Evolutionary conservation across 2,113 vertebrate genomes (phyloP).

Genomic region (Theropithecus gelada): DNA sequence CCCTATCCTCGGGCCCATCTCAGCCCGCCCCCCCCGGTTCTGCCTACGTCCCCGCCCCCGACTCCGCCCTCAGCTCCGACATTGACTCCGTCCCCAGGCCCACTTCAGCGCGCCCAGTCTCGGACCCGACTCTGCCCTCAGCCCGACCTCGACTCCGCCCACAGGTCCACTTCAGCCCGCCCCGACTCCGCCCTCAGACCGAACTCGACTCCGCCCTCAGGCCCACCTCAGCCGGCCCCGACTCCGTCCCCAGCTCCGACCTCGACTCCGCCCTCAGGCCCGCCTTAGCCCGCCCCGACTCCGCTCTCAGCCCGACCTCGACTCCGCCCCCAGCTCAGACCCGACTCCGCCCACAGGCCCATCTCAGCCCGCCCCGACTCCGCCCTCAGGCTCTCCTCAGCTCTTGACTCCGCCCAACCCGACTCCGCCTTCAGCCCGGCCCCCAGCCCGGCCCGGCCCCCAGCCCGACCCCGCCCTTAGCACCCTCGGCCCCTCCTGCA

Average conservation of each 20-base stretch:
- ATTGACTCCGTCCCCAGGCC: background rate
- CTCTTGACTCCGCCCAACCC: too few relatives aligned
- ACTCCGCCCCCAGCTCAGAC: background rate
- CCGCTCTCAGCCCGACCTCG: background rate
- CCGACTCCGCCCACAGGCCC: background rate
- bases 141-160: background rate
- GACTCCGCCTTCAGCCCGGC: background rate
- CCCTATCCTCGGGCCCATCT: background rate
- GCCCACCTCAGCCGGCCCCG: too few relatives aligned
- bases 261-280: background rate
- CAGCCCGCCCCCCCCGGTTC: background rate
- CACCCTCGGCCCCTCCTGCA: background rate
- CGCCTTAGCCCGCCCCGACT: background rate
- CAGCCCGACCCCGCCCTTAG: background rate
- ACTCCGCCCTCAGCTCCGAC: background rate
- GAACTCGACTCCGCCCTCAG: too few relatives aligned
- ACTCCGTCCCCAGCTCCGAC: too few relatives aligned
- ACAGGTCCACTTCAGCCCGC: background rate
- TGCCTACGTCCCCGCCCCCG: background rate
- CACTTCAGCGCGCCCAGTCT: background rate
- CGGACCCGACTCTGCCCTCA: background rate
- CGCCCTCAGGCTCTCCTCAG: too few relatives aligned
- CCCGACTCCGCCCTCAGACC: background rate
- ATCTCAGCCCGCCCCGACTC: too few relatives aligned
- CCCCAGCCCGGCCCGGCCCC: background rate